Base-by-base conservation (phyloP, 2,888 invertebrate genomes). In the Mesoligia furuncula region DNA sequence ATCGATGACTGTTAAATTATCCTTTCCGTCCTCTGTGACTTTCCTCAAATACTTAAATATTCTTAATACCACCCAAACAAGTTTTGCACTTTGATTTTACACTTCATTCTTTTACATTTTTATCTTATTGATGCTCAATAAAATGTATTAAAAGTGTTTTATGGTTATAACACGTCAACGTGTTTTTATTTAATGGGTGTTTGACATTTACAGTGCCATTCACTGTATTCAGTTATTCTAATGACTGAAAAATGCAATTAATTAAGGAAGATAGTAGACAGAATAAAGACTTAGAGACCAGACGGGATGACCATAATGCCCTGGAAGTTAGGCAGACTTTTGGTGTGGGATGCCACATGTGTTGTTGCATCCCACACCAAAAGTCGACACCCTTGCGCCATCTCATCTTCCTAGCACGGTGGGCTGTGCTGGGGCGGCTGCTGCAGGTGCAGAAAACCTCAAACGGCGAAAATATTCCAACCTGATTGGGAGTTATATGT, bases 101-200 rank as follows among this genome's bases (percentile, higher is more conserved):
- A 79, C 42, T 57, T 73, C 68, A 39, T 13, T 71, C n/a, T 73
- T 73, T 75, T 66, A 59, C 0, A 31, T 62, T 67, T 84, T 73
- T 70, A 67, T 70, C 11, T 20, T 64, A 76, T 70, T 83, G 62
- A 73, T 64, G 51, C 45, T 64, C 64, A 80, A 78, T 85, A 83
- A 79, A 86, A 77, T 83, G 39, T 80, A 77, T 86, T 80, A 72
- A 73, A 82, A 77, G 74, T 80, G 73, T 86, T 85, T 86, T 83
- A 83, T 86, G 80, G 51, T 79, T 84, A 75, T 81, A 74, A 73
- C 72, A 65, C 45, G 70, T 82, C 84, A 77, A 82, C 81, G 65
- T 79, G 74, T 84, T 87, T 77, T 85, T 80, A 71, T 80, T 81
- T 73, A 57, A n/a, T 54, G 48, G 15, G 7, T 62, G 36, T 77